These are phyloP conservation scores for Pseudomyrmex flavicornis DNA, from an alignment of 1,140 invertebrate species.

Conservation along the genomic window DNA sequence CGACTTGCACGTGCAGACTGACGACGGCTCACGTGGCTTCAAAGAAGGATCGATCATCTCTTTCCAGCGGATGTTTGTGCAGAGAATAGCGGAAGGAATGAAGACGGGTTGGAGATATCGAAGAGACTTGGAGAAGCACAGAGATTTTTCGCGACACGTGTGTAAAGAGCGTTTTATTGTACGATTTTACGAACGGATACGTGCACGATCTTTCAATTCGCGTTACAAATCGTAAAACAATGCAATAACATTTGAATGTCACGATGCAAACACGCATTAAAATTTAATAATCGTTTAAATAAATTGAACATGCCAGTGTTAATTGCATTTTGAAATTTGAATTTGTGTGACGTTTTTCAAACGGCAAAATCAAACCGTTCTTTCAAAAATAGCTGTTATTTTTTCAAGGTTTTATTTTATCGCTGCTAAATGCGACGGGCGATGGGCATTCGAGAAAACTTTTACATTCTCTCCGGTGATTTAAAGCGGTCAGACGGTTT, in stretches of 20 bases:
- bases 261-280: too few species aligned
- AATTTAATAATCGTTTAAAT: too few species aligned
- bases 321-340: too few species aligned
- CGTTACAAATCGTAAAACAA: constrained; percentile 69
- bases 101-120: constrained; percentile 53
- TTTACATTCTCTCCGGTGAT: constrained; percentile 46
- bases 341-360: not conserved
- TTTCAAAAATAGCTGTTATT: constrained; percentile 23
- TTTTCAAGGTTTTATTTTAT: constrained; percentile 9
- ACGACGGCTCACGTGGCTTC: constrained; percentile 25
- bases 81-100: constrained; percentile 36
- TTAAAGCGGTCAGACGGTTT: constrained; percentile 66
- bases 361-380: constrained; percentile 1
- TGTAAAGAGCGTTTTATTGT: constrained; percentile 65
- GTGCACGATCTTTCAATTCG: constrained; percentile 61
- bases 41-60: constrained; percentile 31
- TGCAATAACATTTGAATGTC: too few species aligned
- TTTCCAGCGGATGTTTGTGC: constrained; percentile 63
- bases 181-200: constrained; percentile 58
- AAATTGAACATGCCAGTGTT: too few species aligned
- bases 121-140: constrained; percentile 38
- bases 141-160: constrained; percentile 59
- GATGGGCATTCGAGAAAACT: constrained; percentile 38
- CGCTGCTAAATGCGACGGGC: not conserved
- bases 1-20: not conserved